Conservation (phyloP, 1,140 invertebrate genomes). For the Caligus rogercresseyi region DNA sequence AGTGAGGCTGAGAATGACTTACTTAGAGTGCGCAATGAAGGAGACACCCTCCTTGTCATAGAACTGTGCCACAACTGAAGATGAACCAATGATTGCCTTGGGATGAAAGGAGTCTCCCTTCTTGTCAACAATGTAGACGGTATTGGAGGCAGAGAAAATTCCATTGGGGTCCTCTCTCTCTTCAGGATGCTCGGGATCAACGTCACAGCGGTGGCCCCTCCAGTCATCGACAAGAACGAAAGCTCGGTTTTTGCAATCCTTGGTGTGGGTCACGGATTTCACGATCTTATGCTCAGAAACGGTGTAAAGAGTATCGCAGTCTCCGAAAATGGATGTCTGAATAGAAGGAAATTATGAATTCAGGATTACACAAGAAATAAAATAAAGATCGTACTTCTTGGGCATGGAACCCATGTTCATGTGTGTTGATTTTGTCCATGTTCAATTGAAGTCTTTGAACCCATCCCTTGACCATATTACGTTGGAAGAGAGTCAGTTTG, state of each 20-base stretch:
- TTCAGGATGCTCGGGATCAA: neutral
- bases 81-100: neutral
- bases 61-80: constrained; percentile 1
- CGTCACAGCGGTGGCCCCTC: constrained; percentile 8
- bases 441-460: constrained; percentile 3
- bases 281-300: neutral
- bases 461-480: constrained; percentile 2
- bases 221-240: constrained; percentile 15
- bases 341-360: neutral
- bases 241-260: constrained; percentile 1
- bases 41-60: constrained; percentile 9
- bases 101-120: neutral
- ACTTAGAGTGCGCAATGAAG: constrained; percentile 1
- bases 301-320: constrained; percentile 16
- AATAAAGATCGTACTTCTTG: too few species aligned
- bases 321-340: constrained; percentile 4
- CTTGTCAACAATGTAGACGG: constrained; percentile 13
- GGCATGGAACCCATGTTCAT: too few species aligned
- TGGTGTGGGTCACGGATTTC: constrained; percentile 7
- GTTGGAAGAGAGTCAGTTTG: neutral
- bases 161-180: neutral
- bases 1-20: neutral
- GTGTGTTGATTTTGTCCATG: neutral
- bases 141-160: neutral
- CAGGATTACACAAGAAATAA: neutral